Conservation (phyloP, 2,888 invertebrate species). For the Therioaphis trifolii region DNA sequence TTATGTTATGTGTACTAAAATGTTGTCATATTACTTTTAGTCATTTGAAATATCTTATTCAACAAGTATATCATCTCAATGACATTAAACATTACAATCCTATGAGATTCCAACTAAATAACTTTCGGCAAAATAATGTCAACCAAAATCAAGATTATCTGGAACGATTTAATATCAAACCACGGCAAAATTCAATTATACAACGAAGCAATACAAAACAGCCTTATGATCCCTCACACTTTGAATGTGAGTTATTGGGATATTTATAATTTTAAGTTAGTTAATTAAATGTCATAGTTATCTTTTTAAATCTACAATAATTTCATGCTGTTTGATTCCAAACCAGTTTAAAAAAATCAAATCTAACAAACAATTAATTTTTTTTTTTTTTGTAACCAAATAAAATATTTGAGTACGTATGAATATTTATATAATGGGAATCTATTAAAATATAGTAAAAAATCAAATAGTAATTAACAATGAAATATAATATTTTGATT, state of each 20-base stretch:
- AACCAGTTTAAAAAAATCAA: too few relatives aligned
- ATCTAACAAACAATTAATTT: too few relatives aligned
- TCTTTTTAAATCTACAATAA: too few relatives aligned
- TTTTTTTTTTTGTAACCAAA: too few relatives aligned
- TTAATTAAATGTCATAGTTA: background rate
- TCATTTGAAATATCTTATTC: constrained; percentile 14
- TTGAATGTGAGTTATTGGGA: background rate
- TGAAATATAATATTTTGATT: too few relatives aligned
- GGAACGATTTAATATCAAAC: background rate
- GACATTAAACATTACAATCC: background rate
- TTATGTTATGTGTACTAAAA: background rate
- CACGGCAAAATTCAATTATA: background rate
- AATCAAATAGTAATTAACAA: too few relatives aligned
- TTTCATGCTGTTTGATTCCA: too few relatives aligned
- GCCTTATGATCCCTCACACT: background rate
- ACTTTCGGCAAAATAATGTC: background rate
- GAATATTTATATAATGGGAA: too few relatives aligned
- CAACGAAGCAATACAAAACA: background rate
- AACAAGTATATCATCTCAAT: constrained; percentile 11
- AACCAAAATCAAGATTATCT: background rate
- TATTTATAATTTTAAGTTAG: background rate
- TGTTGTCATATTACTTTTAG: background rate
- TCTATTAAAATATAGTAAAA: too few relatives aligned
- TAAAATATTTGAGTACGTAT: too few relatives aligned
- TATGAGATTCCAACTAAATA: background rate